A percentile compares a stretch with the other conserved stretches of the same genome.
phyloP scores from a whole-genome alignment of 2,797 vertebrate species.

The Discoglossus pictus region DNA sequence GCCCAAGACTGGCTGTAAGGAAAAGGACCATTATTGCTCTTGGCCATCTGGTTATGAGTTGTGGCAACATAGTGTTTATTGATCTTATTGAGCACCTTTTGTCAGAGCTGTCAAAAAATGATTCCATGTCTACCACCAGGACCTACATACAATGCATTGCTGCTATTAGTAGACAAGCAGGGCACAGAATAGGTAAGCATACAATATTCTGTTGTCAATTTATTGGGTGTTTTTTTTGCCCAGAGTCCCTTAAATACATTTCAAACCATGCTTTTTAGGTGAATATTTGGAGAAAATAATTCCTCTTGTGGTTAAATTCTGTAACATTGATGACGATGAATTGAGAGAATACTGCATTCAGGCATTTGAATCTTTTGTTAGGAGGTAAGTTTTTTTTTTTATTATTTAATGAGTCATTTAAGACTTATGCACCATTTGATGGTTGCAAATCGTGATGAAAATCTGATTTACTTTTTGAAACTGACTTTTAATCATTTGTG shows the following conservation, averaged over 20 bases:
- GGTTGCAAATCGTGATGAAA: too few species aligned
- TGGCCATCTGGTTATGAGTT: slow-evolving; percentile 98
- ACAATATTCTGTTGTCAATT: slow-evolving; percentile 30
- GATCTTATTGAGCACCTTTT: slow-evolving; percentile 98
- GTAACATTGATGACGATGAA: slow-evolving; percentile 96
- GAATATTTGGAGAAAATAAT: slow-evolving; percentile 97
- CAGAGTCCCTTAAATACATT: slow-evolving; percentile 5
- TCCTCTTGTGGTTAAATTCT: slow-evolving; percentile 97
- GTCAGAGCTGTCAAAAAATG: slow-evolving; percentile 92
- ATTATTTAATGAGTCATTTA: too few species aligned
- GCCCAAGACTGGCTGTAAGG: slow-evolving; percentile 94
- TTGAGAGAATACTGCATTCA: slow-evolving; percentile 98
- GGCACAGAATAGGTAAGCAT: slow-evolving; percentile 93
- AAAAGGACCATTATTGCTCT: slow-evolving; percentile 98
- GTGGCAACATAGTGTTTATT: slow-evolving; percentile 96
- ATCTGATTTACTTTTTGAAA: too few species aligned
- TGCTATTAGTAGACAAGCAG: slow-evolving; percentile 98
- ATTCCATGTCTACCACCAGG: slow-evolving; percentile 98
- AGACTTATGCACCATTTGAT: too few species aligned
- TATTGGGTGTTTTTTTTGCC: not conserved
- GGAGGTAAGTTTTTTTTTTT: slow-evolving; percentile 74
- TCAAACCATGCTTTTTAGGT: slow-evolving; percentile 68
- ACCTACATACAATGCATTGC: slow-evolving; percentile 99
- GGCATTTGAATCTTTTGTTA: slow-evolving; percentile 97
- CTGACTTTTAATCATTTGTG: too few species aligned